Base-by-base conservation (phyloP, 2,888 invertebrate species). In the Papilio protenor region DNA sequence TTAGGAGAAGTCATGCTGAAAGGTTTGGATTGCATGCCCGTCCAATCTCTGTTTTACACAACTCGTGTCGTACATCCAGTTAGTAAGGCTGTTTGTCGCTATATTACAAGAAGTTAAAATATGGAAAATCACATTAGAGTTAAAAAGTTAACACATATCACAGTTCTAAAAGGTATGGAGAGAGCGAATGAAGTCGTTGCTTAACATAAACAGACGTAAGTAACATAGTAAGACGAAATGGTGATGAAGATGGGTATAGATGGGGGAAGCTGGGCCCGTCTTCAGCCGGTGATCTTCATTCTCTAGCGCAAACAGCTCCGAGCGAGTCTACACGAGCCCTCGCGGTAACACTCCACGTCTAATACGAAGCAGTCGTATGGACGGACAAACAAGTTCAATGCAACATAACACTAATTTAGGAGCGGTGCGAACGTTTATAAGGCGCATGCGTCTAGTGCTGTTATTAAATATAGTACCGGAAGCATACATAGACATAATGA, bases 401-500 rank as follows among this genome's bases (percentile, higher is more conserved):
- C 87, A 87, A 84, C 85, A 83, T 80, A 84, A 85, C 83, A 73
- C 78, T 85, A 85, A 87, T 59, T 77, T 81, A 82, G 81, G 84
- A 83, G 83, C 85, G 82, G 88, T 87, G 88, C 86, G 81, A 79
- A 81, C 79, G 81, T 82, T 83, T 79, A 75, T 75, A 83, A 82
- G 77, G 84, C 85, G 87, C 94, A 94, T 94, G 94, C 94, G 86
- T 81, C 92, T 92, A 92, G 88, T 90, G 91, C 88, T 80, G 83
- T 84, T 88, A 90, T 82, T 88, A 89, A 90, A 86, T 85, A 90
- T 80, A 90, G 87, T 91, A 94, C 89, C 90, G 90, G 90, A 94
- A 94, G 94, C 94, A 93, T 94, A 94, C 94, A 94, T 92, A 93
- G 94, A 94, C 91, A 94, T 88, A 93, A 94, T 87, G 92, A 94